These are phyloP conservation scores for Eupleurogrammus muticus DNA, from an alignment of 2,797 vertebrate genomes.

Conservation along the genomic window DNA sequence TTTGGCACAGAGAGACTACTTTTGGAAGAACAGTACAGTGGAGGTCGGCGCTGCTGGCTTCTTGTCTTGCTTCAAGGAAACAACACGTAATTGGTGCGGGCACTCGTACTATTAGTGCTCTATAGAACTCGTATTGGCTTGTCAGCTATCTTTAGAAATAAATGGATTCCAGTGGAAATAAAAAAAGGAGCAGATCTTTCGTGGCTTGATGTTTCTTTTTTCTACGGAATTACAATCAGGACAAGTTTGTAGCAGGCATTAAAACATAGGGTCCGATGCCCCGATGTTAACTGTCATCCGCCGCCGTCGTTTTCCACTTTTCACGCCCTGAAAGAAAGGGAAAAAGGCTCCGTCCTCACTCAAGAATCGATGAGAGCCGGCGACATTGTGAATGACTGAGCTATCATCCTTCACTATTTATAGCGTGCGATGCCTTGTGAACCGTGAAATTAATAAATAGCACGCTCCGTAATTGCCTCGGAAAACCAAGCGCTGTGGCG, in stretches of 20 bases:
- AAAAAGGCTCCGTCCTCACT: conserved; percentile 65
- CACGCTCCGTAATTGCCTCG: conserved; percentile 86
- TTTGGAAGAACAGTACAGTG: conserved; percentile 45
- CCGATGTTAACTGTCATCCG: conserved; percentile 17
- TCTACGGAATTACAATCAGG: conserved; percentile 48
- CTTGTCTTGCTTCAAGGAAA: conserved; percentile 66
- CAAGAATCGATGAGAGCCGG: conserved; percentile 81
- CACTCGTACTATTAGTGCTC: conserved; percentile 60
- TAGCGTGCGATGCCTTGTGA: conserved; percentile 84
- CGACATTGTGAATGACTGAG: conserved; percentile 79
- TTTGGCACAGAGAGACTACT: conserved; percentile 66
- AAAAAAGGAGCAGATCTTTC: conserved; percentile 51
- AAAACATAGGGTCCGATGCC: conserved; percentile 11
- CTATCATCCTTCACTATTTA: conserved; percentile 86
- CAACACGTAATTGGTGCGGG: conserved; percentile 69
- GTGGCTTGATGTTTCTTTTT: conserved; percentile 17
- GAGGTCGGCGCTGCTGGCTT: conserved; percentile 56
- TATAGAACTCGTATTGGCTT: conserved; percentile 54
- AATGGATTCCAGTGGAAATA: conserved; percentile 38
- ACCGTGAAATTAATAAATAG: conserved; percentile 91
- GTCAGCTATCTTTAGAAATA: conserved; percentile 61
- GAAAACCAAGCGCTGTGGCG: conserved; percentile 82
- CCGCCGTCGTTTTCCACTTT: conserved; percentile 12
- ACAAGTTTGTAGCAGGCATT: conserved; percentile 34
- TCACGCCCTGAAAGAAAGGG: conserved; percentile 29